A percentile compares a stretch with the other conserved stretches of the same genome.
Evolutionary conservation across 2,888 invertebrate genomes (phyloP).

Genomic region (Apamea epomidion): DNA sequence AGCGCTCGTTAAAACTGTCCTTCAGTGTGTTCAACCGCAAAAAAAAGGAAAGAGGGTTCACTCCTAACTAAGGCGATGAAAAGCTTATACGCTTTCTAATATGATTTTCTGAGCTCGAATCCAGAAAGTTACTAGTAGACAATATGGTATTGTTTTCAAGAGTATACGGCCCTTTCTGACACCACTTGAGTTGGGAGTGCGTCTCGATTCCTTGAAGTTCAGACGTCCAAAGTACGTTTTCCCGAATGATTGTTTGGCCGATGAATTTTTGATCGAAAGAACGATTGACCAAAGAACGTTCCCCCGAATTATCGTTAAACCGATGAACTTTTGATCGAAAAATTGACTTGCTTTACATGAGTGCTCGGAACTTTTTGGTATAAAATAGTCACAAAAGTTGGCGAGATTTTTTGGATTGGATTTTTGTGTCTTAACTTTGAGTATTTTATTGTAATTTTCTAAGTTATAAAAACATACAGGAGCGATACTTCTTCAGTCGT

Average conservation of each 20-base stretch:
- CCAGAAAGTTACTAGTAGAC: not conserved
- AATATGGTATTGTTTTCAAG: not conserved
- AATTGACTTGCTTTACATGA: not conserved
- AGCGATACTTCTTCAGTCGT: conserved; percentile 2
- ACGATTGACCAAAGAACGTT: not conserved
- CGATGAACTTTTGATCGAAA: not conserved
- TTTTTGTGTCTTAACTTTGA: not conserved
- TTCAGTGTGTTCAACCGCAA: not conserved
- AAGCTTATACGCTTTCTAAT: not conserved
- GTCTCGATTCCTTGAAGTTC: not conserved
- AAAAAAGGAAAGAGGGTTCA: not conserved
- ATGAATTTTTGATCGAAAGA: not conserved
- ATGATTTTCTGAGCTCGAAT: not conserved
- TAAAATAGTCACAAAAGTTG: not conserved
- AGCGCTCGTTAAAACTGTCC: conserved; percentile 4
- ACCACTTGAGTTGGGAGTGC: not conserved
- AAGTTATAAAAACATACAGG: not conserved
- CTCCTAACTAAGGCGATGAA: not conserved
- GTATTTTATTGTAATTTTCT: not conserved
- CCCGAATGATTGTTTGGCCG: not conserved
- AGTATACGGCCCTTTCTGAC: not conserved
- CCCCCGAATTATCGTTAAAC: not conserved
- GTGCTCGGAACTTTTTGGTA: no score
- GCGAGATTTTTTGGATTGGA: not conserved
- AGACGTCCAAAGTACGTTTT: not conserved